phyloP scores from a whole-genome alignment of 1,140 invertebrate genomes.

The Oedothorax gibbosus region DNA sequence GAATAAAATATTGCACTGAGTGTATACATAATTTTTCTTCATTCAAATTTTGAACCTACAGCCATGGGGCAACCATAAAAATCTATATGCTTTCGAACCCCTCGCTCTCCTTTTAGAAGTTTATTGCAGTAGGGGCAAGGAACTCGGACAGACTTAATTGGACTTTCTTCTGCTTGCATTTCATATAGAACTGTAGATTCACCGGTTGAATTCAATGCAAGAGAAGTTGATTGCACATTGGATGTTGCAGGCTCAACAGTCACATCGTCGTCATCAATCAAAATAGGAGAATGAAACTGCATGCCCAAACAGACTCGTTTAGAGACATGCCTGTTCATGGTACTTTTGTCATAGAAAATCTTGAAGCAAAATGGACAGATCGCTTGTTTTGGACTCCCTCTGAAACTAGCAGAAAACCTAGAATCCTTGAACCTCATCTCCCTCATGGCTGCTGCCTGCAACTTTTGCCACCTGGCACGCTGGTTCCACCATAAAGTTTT shows the following conservation, averaged over 20 bases:
- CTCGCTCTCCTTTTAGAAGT: slow-evolving; percentile 50
- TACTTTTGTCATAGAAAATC: slow-evolving; percentile 56
- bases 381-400: slow-evolving; percentile 50
- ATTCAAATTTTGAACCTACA: slow-evolving; percentile 1
- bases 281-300: slow-evolving; percentile 18
- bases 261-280: not conserved
- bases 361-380: slow-evolving; percentile 60
- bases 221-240: slow-evolving; percentile 5
- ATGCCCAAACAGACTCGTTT: slow-evolving; percentile 46
- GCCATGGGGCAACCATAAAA: slow-evolving; percentile 58
- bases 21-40: slow-evolving; percentile 15
- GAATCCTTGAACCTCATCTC: slow-evolving; percentile 30
- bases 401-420: slow-evolving; percentile 8
- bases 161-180: not conserved
- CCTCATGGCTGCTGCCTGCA: slow-evolving; percentile 14
- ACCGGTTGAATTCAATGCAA: not conserved
- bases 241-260: slow-evolving; percentile 2
- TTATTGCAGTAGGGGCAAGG: slow-evolving; percentile 56
- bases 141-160: slow-evolving; percentile 22
- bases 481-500: slow-evolving; percentile 57
- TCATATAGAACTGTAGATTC: not conserved
- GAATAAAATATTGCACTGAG: slow-evolving; percentile 18
- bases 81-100: slow-evolving; percentile 46
- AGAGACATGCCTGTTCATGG: slow-evolving; percentile 55
- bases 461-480: slow-evolving; percentile 12